Base-by-base conservation (phyloP, 2,888 invertebrate genomes). In the Diplazon laetatorius region DNA sequence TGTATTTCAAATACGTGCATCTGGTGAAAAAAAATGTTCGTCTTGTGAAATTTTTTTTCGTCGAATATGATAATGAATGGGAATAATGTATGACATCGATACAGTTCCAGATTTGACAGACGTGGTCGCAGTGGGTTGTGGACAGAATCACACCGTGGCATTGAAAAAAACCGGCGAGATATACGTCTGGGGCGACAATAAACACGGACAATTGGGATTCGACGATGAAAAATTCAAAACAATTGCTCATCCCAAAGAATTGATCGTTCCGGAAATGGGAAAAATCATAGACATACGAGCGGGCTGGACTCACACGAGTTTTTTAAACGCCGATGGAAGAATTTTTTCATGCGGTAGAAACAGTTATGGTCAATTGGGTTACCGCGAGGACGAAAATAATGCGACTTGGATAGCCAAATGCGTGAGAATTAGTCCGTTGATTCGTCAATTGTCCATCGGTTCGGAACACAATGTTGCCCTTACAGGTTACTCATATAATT, bases 131-230 rank as follows among this genome's bases (percentile, higher is more conserved):
- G 92, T 96, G 66, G 93, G 94, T 50, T 96, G 96, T 90, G 97
- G 97, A 1, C 96, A 97, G 90, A 95, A 96, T 86, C 96, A 97
- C 88, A 95, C 95, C 6, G 89, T 96, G 42, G 94, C 93, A 10
- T 85, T 94, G 68, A 92, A 92, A 48, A 88, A 89, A 20, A 90
- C 91, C 82, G 94, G 94, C 84, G 93, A 92, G 71, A 92, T 94
- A 76, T 96, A 92, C 92, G 94, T 92, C 12, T 96, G 96, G 94
- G 98, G 98, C 25, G 96, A 96, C 85, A 97, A 97, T 87, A 96
- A 95, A 90, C 95, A 94, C 90, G 95, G 97, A 0, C 97, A 97
- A 87, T 91, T 96, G 63, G 94, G 95, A 10, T 86, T 94, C 9
- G 93, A 93, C 83, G 91, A 92, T 68, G 91, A 90, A 89, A 78